Evolutionary conservation across 2,113 vertebrate genomes (phyloP).

Genomic region (Thunnus thynnus): DNA sequence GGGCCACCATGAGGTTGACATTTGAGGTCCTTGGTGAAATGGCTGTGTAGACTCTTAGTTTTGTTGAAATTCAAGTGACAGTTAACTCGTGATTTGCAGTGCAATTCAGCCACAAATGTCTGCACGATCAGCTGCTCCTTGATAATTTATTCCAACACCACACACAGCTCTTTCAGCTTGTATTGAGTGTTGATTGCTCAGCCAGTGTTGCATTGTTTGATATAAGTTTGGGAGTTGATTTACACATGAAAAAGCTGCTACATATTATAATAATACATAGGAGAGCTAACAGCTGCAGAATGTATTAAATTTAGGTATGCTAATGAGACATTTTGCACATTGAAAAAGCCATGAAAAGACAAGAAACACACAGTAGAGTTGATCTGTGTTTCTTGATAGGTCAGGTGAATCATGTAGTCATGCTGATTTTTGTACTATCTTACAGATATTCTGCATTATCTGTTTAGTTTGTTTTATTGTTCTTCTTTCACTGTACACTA

Average conservation of each 20-base stretch:
- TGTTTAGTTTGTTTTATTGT: neutral
- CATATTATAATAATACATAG: too few relatives aligned
- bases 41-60: too few relatives aligned
- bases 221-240: neutral
- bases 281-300: constrained; percentile 2
- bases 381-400: neutral
- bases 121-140: neutral
- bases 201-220: too few relatives aligned
- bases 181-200: neutral
- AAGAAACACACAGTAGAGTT: neutral
- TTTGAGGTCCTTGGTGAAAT: too few relatives aligned
- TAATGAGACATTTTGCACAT: neutral
- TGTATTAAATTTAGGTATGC: neutral
- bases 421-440: too few relatives aligned
- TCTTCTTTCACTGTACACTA: neutral
- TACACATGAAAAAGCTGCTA: neutral
- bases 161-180: neutral
- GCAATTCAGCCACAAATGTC: neutral
- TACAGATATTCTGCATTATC: too few relatives aligned
- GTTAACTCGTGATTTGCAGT: neutral
- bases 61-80: neutral
- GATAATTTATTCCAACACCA: neutral
- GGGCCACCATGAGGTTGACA: too few relatives aligned
- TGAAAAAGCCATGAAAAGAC: neutral
- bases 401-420: too few relatives aligned